Conservation (phyloP, 2,888 invertebrate genomes). For the Drosophila vallismaia region DNA sequence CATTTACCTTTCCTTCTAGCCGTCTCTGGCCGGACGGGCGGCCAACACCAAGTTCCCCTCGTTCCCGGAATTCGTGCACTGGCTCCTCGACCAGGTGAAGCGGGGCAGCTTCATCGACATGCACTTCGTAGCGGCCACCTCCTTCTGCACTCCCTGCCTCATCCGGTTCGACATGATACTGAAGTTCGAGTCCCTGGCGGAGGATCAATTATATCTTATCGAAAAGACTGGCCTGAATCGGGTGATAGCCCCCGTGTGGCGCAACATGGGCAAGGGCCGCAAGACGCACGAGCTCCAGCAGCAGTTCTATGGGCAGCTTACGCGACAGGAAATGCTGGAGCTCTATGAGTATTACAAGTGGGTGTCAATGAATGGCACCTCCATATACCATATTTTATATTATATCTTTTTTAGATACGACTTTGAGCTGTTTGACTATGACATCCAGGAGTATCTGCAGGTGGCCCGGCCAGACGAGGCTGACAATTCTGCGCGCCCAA, state of each 20-base stretch:
- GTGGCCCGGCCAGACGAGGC: slow-evolving; percentile 73
- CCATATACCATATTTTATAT: neutral
- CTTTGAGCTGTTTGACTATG: slow-evolving; percentile 94
- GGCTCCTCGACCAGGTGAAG: slow-evolving; percentile 89
- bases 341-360: slow-evolving; percentile 92
- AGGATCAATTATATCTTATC: slow-evolving; percentile 92
- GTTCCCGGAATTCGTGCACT: slow-evolving; percentile 92
- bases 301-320: slow-evolving; percentile 91
- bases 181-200: slow-evolving; percentile 92
- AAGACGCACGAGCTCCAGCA: slow-evolving; percentile 89
- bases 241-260: slow-evolving; percentile 92
- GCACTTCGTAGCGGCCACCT: slow-evolving; percentile 94
- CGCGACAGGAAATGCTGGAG: slow-evolving; percentile 89
- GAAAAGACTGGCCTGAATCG: slow-evolving; percentile 90
- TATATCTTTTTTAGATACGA: slow-evolving; percentile 86
- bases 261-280: slow-evolving; percentile 90
- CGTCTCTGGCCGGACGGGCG: slow-evolving; percentile 65
- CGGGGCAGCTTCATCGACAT: slow-evolving; percentile 88
- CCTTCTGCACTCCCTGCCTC: slow-evolving; percentile 94
- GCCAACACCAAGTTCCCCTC: slow-evolving; percentile 88
- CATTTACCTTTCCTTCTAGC: slow-evolving; percentile 19
- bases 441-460: slow-evolving; percentile 88
- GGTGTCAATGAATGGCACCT: slow-evolving; percentile 39
- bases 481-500: slow-evolving; percentile 52
- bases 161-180: slow-evolving; percentile 92